phyloP scores from a whole-genome alignment of 2,888 invertebrate species.

The Tachina fera region DNA sequence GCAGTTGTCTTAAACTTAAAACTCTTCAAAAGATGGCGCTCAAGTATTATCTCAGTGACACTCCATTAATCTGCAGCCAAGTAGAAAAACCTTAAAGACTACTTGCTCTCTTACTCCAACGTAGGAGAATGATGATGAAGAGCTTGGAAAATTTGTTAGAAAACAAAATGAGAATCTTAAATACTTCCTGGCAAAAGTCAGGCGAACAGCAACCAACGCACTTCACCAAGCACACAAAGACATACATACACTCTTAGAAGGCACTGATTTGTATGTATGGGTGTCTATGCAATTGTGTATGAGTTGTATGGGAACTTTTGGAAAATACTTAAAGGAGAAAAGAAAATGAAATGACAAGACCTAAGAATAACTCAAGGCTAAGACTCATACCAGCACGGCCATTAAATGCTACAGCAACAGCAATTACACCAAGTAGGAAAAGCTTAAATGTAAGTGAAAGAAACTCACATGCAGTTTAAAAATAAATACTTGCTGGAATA shows the following conservation, averaged over 20 bases:
- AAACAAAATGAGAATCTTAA: constrained; percentile 58
- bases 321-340: constrained; percentile 41
- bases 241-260: background rate
- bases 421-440: background rate
- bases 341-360: constrained; percentile 40
- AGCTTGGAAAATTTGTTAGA: constrained; percentile 8
- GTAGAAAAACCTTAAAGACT: constrained; percentile 64
- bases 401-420: constrained; percentile 10
- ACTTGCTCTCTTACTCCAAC: background rate
- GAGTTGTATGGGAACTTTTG: background rate
- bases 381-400: constrained; percentile 20
- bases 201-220: constrained; percentile 20
- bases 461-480: constrained; percentile 56
- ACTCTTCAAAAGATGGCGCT: constrained; percentile 68
- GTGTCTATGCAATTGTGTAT: background rate
- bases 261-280: too few species aligned
- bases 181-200: constrained; percentile 68
- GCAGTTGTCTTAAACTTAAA: constrained; percentile 56
- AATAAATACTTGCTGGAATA: constrained; percentile 13
- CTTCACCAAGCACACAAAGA: background rate
- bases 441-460: constrained; percentile 32
- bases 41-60: constrained; percentile 70
- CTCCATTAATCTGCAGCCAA: constrained; percentile 73
- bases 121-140: constrained; percentile 47
- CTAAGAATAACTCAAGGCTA: constrained; percentile 59